These are phyloP conservation scores for Podarcis cretensis DNA, from an alignment of 2,113 vertebrate species.

Conservation along the genomic window DNA sequence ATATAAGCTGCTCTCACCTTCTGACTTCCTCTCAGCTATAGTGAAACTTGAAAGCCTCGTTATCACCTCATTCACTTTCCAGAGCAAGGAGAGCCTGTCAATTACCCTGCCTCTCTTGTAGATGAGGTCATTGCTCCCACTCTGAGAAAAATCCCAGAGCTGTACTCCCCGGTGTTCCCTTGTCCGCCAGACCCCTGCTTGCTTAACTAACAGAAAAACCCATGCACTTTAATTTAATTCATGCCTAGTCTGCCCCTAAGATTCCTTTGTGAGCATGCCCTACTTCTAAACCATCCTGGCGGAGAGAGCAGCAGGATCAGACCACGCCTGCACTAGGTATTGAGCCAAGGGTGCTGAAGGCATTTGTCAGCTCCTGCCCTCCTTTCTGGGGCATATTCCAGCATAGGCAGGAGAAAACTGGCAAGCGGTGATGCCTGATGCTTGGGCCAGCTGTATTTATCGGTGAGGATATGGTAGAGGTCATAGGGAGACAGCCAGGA, in stretches of 20 bases:
- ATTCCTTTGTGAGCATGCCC: background rate
- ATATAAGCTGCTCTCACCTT: background rate
- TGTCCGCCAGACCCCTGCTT: background rate
- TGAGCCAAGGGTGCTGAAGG: constrained; percentile 83
- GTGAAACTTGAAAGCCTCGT: background rate
- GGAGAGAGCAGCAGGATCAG: background rate
- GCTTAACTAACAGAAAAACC: background rate
- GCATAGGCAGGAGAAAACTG: constrained; percentile 80
- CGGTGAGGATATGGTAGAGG: constrained; percentile 77
- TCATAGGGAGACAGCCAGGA: constrained; percentile 75
- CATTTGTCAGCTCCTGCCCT: constrained; percentile 81
- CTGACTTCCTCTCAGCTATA: background rate
- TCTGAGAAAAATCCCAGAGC: background rate
- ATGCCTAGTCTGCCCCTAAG: background rate
- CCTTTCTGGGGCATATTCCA: constrained; percentile 78
- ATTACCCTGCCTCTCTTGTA: background rate
- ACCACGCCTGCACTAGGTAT: constrained; percentile 22
- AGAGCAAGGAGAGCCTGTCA: background rate
- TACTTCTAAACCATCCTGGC: background rate
- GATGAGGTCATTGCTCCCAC: background rate
- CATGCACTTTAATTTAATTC: background rate
- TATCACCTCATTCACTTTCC: background rate
- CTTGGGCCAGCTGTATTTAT: constrained; percentile 78
- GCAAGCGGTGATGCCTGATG: constrained; percentile 73
- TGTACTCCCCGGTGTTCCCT: background rate